Evolutionary conservation across 2,797 vertebrate genomes (phyloP), one percentile per base, ranked within the genome.

Genomic region (Sebastes umbrosus): DNA sequence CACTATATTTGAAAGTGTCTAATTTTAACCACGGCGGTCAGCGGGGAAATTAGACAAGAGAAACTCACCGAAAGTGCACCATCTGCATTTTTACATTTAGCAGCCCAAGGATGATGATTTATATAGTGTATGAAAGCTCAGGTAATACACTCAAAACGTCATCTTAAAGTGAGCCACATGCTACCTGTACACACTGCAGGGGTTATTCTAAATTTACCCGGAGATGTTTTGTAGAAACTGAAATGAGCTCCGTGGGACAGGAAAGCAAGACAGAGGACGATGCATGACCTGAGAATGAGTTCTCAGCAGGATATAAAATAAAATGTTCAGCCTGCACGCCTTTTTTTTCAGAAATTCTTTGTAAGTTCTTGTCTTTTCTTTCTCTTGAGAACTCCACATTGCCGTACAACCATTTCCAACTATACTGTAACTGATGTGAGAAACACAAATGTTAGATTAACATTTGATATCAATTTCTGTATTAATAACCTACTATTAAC

Each of bases 1-100:
- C 43, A 25, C 34, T 76, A 4, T 73, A 66, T 73, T 67, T 72
- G 58, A 77, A 74, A 69, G 74, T 74, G 69, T 87, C 68, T 85
- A 52, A 69, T 79, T 84, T 84, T 73, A 81, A 54, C 54, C 68
- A 25, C 2, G 0, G 58, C 3, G 64, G 69, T 87, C 88, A 86
- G 80, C 34, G 29, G 86, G 83, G 77, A 80, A 86, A 83, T 87
- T 78, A 85, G 69, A 78, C 67, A 75, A 43, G 67, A 60, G 59
- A 70, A 84, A 77, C 55, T 73, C 29, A 68, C 16, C 39, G 50
- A 73, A 84, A 74, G 66, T 81, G 83, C 83, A 84, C 62, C 62
- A 77, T 69, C 69, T 75, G 82, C 73, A 79, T 80, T 84, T 88
- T 78, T 74, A 57, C 71, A 68, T 83, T 60, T 65, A 64, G 66